A percentile compares a stretch with the other conserved stretches of the same genome.
Conservation (phyloP, 2,888 invertebrate species). For the Gandaritis pyraliata region DNA sequence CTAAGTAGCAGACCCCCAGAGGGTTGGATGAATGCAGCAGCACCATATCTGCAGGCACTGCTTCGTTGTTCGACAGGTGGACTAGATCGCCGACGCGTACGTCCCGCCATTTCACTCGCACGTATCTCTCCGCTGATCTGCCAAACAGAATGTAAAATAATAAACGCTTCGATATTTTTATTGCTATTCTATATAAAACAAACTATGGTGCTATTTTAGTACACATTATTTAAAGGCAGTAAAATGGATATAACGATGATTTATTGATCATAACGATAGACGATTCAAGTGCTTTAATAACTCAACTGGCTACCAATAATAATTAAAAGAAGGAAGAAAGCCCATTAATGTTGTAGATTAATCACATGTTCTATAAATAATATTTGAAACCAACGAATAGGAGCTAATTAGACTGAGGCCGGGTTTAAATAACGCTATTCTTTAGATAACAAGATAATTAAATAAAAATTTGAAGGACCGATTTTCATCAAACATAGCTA, state of each 20-base stretch:
- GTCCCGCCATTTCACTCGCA: slow-evolving; percentile 94
- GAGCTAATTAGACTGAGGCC: too few species aligned
- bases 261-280: slow-evolving; percentile 27
- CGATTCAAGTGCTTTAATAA: slow-evolving; percentile 19
- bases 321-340: slow-evolving; percentile 3
- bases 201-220: slow-evolving; percentile 36
- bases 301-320: slow-evolving; percentile 6
- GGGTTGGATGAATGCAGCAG: slow-evolving; percentile 94
- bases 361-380: background rate
- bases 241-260: slow-evolving; percentile 25
- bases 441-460: too few species aligned
- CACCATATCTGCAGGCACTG: slow-evolving; percentile 97
- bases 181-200: slow-evolving; percentile 32
- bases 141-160: slow-evolving; percentile 38
- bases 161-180: slow-evolving; percentile 36
- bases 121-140: slow-evolving; percentile 92
- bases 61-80: slow-evolving; percentile 97
- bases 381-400: too few species aligned
- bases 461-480: too few species aligned
- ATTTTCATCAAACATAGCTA: too few species aligned
- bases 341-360: background rate
- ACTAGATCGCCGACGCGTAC: slow-evolving; percentile 97
- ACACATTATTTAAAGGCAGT: slow-evolving; percentile 19
- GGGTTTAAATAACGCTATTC: too few species aligned
- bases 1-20: slow-evolving; percentile 95